phyloP scores from a whole-genome alignment of 2,888 invertebrate genomes.

The Eupithecia tripunctaria region DNA sequence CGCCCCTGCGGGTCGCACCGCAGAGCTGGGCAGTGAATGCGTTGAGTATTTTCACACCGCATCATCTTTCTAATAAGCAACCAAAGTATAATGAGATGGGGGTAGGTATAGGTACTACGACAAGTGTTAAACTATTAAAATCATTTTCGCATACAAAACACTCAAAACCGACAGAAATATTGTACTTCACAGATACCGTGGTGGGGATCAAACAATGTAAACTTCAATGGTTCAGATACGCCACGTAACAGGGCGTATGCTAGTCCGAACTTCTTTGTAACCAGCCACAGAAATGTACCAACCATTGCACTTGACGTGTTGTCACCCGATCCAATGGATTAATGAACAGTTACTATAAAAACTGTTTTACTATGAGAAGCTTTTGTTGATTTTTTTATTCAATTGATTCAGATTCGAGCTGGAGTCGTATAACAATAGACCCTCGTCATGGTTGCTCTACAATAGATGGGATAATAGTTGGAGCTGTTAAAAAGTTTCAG shows the following conservation, averaged over 20 bases:
- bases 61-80: too few species aligned
- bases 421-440: slow-evolving; percentile 66
- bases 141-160: too few species aligned
- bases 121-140: too few species aligned
- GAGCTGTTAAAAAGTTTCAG: not conserved
- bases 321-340: slow-evolving; percentile 53
- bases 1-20: too few species aligned
- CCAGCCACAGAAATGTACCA: slow-evolving; percentile 46
- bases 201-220: too few species aligned
- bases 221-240: too few species aligned
- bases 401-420: slow-evolving; percentile 70
- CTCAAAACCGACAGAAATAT: too few species aligned
- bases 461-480: slow-evolving; percentile 4
- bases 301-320: slow-evolving; percentile 63
- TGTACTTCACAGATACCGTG: too few species aligned
- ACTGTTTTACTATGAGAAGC: slow-evolving; percentile 54
- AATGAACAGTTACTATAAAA: slow-evolving; percentile 39
- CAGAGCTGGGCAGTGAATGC: too few species aligned
- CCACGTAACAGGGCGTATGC: not conserved
- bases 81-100: too few species aligned
- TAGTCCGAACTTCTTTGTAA: not conserved
- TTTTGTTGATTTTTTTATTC: slow-evolving; percentile 73
- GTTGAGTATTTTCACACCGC: too few species aligned
- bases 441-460: slow-evolving; percentile 60
- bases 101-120: too few species aligned